These are phyloP conservation scores for Nothocercus nigrocapillus DNA, from an alignment of 2,113 vertebrate genomes.

Conservation along the genomic window DNA sequence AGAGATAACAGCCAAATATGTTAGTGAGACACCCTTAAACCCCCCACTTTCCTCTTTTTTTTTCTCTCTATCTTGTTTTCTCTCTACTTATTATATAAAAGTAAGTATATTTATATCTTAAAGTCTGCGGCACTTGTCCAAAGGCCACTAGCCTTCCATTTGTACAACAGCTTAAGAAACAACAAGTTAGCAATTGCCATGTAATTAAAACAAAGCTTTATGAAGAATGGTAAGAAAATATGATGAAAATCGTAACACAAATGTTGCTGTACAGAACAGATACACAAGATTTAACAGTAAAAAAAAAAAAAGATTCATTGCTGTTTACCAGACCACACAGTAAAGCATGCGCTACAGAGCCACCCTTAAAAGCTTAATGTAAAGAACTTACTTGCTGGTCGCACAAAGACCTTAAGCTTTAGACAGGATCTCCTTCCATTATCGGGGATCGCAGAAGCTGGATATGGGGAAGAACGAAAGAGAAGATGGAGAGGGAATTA, in stretches of 20 bases:
- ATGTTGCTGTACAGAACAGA: constrained; percentile 72
- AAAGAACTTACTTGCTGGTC: constrained; percentile 94
- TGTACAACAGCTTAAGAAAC: constrained; percentile 79
- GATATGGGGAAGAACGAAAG: constrained; percentile 39
- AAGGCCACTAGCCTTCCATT: constrained; percentile 70
- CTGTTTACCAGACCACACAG: constrained; percentile 71
- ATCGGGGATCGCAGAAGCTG: constrained; percentile 95
- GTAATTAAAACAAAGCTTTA: constrained; percentile 77
- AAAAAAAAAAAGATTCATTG: constrained; percentile 55
- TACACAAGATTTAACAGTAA: constrained; percentile 74
- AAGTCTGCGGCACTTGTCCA: constrained; percentile 68
- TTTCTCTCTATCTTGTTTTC: constrained; percentile 56
- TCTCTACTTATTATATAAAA: constrained; percentile 43
- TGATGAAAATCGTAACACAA: constrained; percentile 69
- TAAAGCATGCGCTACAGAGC: constrained; percentile 68
- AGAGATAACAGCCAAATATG: constrained; percentile 96
- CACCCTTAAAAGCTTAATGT: constrained; percentile 50
- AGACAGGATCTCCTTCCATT: constrained; percentile 94
- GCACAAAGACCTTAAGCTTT: constrained; percentile 98
- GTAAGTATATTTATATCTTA: constrained; percentile 42
- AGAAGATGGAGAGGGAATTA: constrained; percentile 5
- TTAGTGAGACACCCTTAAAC: constrained; percentile 88
- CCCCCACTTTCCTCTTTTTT: constrained; percentile 66
- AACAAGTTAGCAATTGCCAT: constrained; percentile 84
- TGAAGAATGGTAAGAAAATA: constrained; percentile 80